Conservation (phyloP, 35 echinoderm and acorn worm genomes). For the Apostichopus parvimensis region DNA sequence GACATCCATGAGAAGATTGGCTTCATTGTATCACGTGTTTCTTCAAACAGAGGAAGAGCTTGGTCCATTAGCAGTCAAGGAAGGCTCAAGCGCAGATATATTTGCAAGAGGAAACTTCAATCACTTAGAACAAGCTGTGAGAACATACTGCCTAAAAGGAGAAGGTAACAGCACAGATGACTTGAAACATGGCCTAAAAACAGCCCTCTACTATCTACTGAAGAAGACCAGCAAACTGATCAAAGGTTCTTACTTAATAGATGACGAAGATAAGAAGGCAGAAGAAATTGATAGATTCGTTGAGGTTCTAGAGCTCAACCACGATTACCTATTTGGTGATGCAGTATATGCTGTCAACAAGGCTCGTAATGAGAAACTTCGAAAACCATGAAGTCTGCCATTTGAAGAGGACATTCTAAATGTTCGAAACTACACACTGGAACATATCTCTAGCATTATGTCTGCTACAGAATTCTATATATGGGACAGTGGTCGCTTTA, state of each 20-base stretch:
- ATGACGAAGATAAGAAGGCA: slow-evolving; percentile 58
- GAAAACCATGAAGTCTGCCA: slow-evolving; percentile 58
- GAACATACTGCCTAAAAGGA: slow-evolving; percentile 30
- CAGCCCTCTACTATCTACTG: slow-evolving; percentile 40
- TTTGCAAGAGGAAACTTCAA: slow-evolving; percentile 51
- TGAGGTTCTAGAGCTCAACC: slow-evolving; percentile 55
- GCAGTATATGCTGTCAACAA: slow-evolving; percentile 57
- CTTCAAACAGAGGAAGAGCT: slow-evolving; percentile 23
- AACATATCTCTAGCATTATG: not conserved
- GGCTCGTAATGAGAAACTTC: slow-evolving; percentile 51
- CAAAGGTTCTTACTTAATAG: slow-evolving; percentile 49
- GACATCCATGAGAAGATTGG: slow-evolving; percentile 42
- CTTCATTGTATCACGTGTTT: slow-evolving; percentile 16
- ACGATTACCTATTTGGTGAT: slow-evolving; percentile 75
- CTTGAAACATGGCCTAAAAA: slow-evolving; percentile 51
- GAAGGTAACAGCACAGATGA: not conserved
- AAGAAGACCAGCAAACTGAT: slow-evolving; percentile 39
- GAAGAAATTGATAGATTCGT: slow-evolving; percentile 66
- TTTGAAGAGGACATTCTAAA: slow-evolving; percentile 54
- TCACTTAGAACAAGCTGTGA: slow-evolving; percentile 42
- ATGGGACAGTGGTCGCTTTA: not conserved
- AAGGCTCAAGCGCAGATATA: slow-evolving; percentile 41
- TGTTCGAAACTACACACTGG: slow-evolving; percentile 45
- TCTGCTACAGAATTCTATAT: not conserved
- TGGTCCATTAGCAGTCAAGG: slow-evolving; percentile 21